These are phyloP conservation scores for Mormyrus proboscirostris DNA, from an alignment of 2,797 vertebrate genomes.

Conservation along the genomic window DNA sequence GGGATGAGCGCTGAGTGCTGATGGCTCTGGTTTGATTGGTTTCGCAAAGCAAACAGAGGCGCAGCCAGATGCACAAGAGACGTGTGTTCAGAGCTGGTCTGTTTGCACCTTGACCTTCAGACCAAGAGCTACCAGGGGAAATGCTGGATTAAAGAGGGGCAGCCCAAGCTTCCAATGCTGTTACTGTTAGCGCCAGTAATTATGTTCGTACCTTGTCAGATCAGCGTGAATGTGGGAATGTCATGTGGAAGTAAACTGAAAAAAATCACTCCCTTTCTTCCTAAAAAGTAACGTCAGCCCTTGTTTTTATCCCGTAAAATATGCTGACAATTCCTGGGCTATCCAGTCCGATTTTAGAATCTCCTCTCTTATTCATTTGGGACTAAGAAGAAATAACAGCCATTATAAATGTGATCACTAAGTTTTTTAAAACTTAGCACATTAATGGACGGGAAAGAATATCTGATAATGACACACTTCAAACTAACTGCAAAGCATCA, in stretches of 20 bases:
- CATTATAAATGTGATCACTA: not conserved
- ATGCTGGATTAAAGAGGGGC: conserved; percentile 47
- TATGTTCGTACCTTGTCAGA: not conserved
- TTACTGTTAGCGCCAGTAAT: conserved; percentile 12
- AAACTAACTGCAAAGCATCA: not conserved
- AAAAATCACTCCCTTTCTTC: not conserved
- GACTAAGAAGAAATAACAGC: not conserved
- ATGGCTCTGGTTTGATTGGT: conserved; percentile 6
- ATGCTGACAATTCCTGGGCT: not conserved
- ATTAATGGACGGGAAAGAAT: not conserved
- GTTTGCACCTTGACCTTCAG: conserved; percentile 34
- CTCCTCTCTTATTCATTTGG: not conserved
- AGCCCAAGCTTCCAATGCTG: not conserved
- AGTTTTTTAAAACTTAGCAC: not conserved
- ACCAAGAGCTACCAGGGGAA: conserved; percentile 56
- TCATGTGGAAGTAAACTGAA: not conserved
- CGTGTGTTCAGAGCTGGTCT: conserved; percentile 35
- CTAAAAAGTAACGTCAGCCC: not conserved
- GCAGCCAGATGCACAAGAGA: conserved; percentile 30
- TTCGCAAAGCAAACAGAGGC: conserved; percentile 33
- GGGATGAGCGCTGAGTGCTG: not conserved
- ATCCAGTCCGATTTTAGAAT: not conserved
- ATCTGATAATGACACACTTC: not conserved
- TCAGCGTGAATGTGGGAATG: not conserved
- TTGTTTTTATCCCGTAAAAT: not conserved